phyloP scores from a whole-genome alignment of 2,113 vertebrate genomes.

The Boulengeromyrus knoepffleri region DNA sequence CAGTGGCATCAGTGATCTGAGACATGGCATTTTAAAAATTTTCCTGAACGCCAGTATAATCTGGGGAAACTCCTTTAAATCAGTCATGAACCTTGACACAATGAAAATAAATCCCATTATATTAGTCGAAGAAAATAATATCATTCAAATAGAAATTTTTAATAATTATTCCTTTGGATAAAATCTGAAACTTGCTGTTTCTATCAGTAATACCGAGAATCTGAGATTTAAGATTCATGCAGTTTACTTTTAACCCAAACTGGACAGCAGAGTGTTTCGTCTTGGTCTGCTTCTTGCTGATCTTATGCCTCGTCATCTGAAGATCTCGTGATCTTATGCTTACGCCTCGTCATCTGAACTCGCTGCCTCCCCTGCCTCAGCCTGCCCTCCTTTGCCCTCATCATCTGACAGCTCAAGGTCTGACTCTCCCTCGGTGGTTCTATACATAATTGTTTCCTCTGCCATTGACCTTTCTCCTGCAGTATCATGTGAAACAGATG shows the following conservation, averaged over 20 bases:
- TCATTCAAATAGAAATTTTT: not conserved
- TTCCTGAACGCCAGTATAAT: not conserved
- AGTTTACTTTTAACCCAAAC: not conserved
- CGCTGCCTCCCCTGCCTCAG: not conserved
- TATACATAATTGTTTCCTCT: not conserved
- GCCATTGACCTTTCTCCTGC: not conserved
- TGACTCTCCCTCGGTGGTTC: not conserved
- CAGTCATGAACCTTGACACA: not conserved
- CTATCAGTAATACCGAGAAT: not conserved
- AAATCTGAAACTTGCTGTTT: not conserved
- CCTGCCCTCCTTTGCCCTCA: not conserved
- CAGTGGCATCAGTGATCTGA: not conserved
- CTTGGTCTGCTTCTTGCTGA: not conserved
- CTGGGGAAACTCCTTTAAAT: not conserved
- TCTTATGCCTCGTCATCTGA: not conserved
- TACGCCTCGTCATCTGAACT: not conserved
- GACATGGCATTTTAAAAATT: not conserved
- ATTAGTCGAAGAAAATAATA: not conserved
- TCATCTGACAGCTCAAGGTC: slow-evolving; percentile 2
- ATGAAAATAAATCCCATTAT: not conserved
- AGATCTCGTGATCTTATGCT: not conserved
- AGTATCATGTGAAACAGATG: not conserved
- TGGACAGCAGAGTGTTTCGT: not conserved
- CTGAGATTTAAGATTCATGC: not conserved
- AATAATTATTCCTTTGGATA: not conserved